phyloP scores from a whole-genome alignment of 2,888 invertebrate genomes.

The Sinopyrophorus schimmeli region DNA sequence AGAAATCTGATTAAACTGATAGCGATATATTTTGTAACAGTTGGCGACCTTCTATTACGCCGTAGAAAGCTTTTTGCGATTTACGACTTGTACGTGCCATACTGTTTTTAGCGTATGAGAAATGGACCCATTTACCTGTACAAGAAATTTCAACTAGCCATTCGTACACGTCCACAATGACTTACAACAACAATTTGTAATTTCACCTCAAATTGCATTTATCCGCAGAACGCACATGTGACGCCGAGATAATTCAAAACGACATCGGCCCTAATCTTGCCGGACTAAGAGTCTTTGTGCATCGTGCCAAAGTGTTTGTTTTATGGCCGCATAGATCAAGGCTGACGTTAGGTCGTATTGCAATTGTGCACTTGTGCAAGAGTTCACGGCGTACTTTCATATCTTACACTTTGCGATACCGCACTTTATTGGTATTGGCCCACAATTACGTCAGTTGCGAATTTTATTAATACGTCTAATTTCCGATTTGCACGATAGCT shows the following conservation, averaged over 20 bases:
- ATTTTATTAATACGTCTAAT: too few relatives aligned
- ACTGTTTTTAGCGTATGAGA: constrained; percentile 17
- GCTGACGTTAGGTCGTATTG: constrained; percentile 37
- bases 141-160: constrained; percentile 16
- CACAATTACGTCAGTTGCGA: too few relatives aligned
- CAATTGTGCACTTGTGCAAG: constrained; percentile 35
- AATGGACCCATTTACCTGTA: constrained; percentile 17
- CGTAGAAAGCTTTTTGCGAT: constrained; percentile 11
- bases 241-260: constrained; percentile 10
- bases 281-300: constrained; percentile 26
- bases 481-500: too few relatives aligned
- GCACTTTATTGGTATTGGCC: too few relatives aligned
- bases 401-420: constrained; percentile 1
- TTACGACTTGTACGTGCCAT: constrained; percentile 10
- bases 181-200: constrained; percentile 15
- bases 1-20: constrained; percentile 1
- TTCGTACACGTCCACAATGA: constrained; percentile 12
- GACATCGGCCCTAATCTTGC: constrained; percentile 10
- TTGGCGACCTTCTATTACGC: constrained; percentile 8
- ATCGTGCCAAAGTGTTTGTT: constrained; percentile 39
- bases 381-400: constrained; percentile 34
- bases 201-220: constrained; percentile 11
- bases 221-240: constrained; percentile 13
- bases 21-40: constrained; percentile 7
- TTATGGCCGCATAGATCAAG: constrained; percentile 41